These are phyloP conservation scores for Cryptoprocta ferox DNA, from an alignment of 2,797 vertebrate species.

Conservation along the genomic window DNA sequence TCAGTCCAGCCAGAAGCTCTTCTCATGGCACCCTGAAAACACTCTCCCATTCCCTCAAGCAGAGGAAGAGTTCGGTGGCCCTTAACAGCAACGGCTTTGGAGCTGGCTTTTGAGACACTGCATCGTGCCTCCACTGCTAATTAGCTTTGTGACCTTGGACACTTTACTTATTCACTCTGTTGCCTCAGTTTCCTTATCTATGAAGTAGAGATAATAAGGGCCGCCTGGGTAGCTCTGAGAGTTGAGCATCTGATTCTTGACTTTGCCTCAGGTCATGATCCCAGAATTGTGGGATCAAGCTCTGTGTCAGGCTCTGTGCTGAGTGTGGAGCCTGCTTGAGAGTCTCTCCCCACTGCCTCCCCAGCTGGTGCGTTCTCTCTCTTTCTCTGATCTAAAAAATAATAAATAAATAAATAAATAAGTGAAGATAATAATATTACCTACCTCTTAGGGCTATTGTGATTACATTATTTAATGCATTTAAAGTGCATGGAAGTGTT, in stretches of 20 bases:
- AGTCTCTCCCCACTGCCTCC: too few species aligned
- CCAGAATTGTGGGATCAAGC: too few species aligned
- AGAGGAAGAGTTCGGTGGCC: background rate
- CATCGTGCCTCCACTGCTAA: background rate
- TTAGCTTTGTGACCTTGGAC: background rate
- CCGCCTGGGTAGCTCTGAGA: too few species aligned
- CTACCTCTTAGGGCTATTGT: background rate
- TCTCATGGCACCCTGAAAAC: background rate
- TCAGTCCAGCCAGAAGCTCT: background rate
- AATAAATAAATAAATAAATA: too few species aligned
- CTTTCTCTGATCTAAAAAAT: too few species aligned
- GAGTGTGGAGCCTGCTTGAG: too few species aligned
- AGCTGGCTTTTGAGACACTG: background rate
- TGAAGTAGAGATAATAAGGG: conserved; percentile 21
- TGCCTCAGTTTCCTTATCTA: conserved; percentile 35
- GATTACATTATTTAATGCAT: background rate
- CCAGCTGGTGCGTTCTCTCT: too few species aligned
- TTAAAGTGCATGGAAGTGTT: background rate
- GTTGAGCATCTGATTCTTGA: too few species aligned
- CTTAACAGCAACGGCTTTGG: background rate
- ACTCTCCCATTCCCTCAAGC: background rate
- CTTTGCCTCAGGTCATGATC: too few species aligned
- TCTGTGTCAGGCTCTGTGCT: too few species aligned
- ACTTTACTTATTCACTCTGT: background rate
- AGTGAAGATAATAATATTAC: too few species aligned